phyloP scores from a whole-genome alignment of 2,888 invertebrate genomes.

The Fabriciana adippe region DNA sequence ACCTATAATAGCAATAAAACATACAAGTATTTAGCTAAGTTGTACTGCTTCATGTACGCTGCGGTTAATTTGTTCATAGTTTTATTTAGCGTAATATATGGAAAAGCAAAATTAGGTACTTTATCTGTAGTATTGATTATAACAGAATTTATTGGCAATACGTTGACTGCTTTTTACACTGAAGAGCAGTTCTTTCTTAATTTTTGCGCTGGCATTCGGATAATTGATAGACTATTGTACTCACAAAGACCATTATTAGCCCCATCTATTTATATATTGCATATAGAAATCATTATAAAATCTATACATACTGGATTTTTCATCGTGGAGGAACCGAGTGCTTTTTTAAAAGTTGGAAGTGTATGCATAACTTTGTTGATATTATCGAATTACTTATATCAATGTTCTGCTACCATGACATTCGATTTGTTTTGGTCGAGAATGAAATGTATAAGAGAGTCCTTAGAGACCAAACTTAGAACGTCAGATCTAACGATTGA shows the following conservation, averaged over 20 bases:
- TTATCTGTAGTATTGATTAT: background rate
- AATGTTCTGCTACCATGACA: background rate
- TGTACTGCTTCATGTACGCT: background rate
- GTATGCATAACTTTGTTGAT: background rate
- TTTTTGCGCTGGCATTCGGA: constrained; percentile 3
- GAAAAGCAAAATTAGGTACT: too few species aligned
- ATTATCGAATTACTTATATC: too few species aligned
- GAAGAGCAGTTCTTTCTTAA: background rate
- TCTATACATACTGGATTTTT: background rate
- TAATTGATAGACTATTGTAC: background rate
- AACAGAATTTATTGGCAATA: background rate
- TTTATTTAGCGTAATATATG: background rate
- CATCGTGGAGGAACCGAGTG: background rate
- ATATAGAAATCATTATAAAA: background rate
- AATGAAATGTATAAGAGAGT: background rate
- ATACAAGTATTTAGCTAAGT: background rate
- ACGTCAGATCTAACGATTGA: too few species aligned
- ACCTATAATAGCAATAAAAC: background rate
- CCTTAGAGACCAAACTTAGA: too few species aligned
- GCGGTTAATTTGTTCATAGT: too few species aligned
- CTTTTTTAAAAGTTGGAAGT: too few species aligned
- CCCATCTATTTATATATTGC: background rate
- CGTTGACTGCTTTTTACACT: background rate
- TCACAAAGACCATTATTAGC: background rate
- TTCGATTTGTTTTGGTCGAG: constrained; percentile 1